A percentile compares a stretch with the other conserved stretches of the same genome.
Evolutionary conservation across 1,140 invertebrate species (phyloP).

Genomic region (Apis laboriosa): DNA sequence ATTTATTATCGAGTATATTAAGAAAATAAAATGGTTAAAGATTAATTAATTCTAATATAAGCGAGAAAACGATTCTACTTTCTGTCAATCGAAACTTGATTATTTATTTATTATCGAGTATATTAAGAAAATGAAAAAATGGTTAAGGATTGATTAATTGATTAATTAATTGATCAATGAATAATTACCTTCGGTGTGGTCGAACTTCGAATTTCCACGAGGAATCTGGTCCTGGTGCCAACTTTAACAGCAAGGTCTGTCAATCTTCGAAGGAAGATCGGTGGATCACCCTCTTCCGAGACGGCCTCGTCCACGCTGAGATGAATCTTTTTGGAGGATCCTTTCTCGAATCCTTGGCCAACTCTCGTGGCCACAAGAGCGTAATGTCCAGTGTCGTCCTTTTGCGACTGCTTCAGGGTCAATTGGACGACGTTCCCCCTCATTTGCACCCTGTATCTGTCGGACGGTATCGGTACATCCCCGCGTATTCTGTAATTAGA

Average conservation of each 20-base stretch:
- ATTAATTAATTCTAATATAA: background rate
- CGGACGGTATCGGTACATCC: slow-evolving; percentile 73
- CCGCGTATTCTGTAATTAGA: slow-evolving; percentile 65
- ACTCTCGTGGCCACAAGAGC: slow-evolving; percentile 82
- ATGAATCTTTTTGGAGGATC: slow-evolving; percentile 68
- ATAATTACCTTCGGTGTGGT: slow-evolving; percentile 87
- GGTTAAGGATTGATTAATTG: background rate
- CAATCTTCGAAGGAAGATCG: slow-evolving; percentile 88
- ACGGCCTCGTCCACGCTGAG: slow-evolving; percentile 72
- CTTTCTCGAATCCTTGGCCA: slow-evolving; percentile 66
- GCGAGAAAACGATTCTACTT: too few relatives aligned
- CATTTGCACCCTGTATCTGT: slow-evolving; percentile 77
- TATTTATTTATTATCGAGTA: too few relatives aligned
- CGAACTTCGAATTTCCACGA: slow-evolving; percentile 90
- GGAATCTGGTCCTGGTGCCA: slow-evolving; percentile 89
- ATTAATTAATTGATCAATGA: background rate
- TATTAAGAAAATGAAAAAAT: too few relatives aligned
- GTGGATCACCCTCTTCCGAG: slow-evolving; percentile 84
- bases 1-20: too few relatives aligned
- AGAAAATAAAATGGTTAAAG: too few relatives aligned
- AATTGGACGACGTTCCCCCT: slow-evolving; percentile 81
- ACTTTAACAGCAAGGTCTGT: slow-evolving; percentile 92
- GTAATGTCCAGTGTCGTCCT: slow-evolving; percentile 82
- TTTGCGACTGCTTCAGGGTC: slow-evolving; percentile 81
- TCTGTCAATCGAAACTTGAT: too few relatives aligned